Evolutionary conservation across 2,888 invertebrate species (phyloP).

Genomic region (Sepioteuthis lessoniana): DNA sequence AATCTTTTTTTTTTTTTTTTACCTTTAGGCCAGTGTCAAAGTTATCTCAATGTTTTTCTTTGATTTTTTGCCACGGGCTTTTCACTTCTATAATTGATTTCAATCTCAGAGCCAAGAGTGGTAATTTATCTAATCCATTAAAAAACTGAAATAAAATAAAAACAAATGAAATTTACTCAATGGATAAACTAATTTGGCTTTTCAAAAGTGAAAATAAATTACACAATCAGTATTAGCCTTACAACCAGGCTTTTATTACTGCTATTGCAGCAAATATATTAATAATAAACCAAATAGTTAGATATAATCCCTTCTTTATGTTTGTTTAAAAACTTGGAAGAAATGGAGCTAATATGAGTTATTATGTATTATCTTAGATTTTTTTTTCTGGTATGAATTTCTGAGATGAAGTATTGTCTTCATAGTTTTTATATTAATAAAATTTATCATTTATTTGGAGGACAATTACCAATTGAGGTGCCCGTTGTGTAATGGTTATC

Average conservation of each 20-base stretch:
- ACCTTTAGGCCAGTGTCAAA: not conserved
- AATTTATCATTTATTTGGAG: too few species aligned
- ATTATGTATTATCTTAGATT: too few species aligned
- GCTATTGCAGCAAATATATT: not conserved
- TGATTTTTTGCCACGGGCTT: not conserved
- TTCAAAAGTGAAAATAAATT: not conserved
- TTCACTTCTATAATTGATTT: conserved; percentile 13
- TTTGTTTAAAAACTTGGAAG: too few species aligned
- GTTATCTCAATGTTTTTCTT: not conserved
- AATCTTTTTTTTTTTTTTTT: not conserved
- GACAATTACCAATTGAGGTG: too few species aligned
- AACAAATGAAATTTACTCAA: not conserved
- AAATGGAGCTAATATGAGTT: too few species aligned
- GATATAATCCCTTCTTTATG: not conserved
- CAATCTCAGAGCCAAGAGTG: not conserved
- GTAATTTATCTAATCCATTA: not conserved
- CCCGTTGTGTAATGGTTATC: too few species aligned
- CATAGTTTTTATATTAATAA: too few species aligned
- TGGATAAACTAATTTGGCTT: not conserved
- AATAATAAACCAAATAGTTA: not conserved
- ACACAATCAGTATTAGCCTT: not conserved
- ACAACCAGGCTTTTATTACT: not conserved
- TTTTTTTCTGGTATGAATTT: too few species aligned
- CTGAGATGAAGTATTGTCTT: too few species aligned
- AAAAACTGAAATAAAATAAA: not conserved